These are phyloP conservation scores for Nixonia krombeini DNA, from an alignment of 1,140 invertebrate genomes.

Conservation along the genomic window DNA sequence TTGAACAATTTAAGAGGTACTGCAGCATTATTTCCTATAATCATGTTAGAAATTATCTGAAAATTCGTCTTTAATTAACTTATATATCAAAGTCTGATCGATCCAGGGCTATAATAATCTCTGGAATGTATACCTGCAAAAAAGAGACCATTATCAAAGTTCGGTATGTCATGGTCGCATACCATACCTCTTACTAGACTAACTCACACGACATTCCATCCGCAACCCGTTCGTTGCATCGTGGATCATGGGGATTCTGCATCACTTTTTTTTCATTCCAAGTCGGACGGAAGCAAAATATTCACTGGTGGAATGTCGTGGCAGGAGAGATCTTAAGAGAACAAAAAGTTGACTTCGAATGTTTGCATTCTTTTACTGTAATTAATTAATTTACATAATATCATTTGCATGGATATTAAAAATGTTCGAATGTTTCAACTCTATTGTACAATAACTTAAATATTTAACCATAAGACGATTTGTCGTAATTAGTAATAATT, in stretches of 20 bases:
- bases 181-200: conserved; percentile 56
- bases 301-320: neutral
- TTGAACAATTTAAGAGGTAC: too few species aligned
- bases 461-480: too few species aligned
- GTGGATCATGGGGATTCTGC: neutral
- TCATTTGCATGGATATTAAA: too few species aligned
- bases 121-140: conserved; percentile 26
- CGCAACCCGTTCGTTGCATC: conserved; percentile 8
- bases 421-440: too few species aligned
- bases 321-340: neutral
- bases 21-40: too few species aligned
- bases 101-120: neutral
- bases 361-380: too few species aligned
- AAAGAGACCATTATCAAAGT: conserved; percentile 36
- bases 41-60: too few species aligned
- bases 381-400: too few species aligned
- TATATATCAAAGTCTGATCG: neutral
- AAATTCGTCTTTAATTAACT: neutral
- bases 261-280: conserved; percentile 20
- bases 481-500: too few species aligned
- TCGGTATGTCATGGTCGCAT: conserved; percentile 51
- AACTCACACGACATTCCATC: conserved; percentile 51
- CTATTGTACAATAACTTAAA: too few species aligned
- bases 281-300: neutral
- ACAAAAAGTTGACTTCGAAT: neutral